Base-by-base conservation (phyloP, 2,113 vertebrate genomes). In the Theristicus caerulescens region DNA sequence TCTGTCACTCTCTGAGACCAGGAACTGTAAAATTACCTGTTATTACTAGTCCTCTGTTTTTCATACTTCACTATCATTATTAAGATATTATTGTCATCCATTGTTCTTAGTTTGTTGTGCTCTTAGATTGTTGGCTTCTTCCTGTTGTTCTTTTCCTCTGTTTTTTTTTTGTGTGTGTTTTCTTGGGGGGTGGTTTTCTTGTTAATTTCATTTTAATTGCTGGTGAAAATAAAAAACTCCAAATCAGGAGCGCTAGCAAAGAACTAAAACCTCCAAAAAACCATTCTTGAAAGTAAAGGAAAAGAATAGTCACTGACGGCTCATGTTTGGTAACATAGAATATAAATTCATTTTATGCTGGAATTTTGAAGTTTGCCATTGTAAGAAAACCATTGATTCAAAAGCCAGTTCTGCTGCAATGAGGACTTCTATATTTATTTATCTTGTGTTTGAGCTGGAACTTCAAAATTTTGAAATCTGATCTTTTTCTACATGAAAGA, bases 151-250 rank as follows among this genome's bases (percentile, higher is more conserved):
- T 55, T 42, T 52, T 46, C 13, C 9, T 47, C 16, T 21, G 1
- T 0, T 29, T 29, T 51, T 42, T 29, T 51, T 42, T 32, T 15
- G 11, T 38, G 11, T n/a, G 11, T 16, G 11, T 1, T 14, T 52
- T 51, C 36, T 4, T 1, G 0, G 5, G 3, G 7, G 0, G 5
- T 29, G 11, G 5, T 34, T 86, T 77, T 73, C 32, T 59, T 51
- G 6, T 21, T 65, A 19, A 6, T 74, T 73, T 46, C 47, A 10
- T 58, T 86, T 78, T 49, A 34, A 34, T 13, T 44, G 16, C 16
- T 51, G 18, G 4, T 70, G 57, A 77, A 93, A 92, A 70, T 13
- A 2, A 64, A 81, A 79, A 10, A 4, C 3, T 70, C 21, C 32
- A 36, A n/a, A 46, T 51, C 34, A 74, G 11, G 6, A 51, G 13